These are phyloP conservation scores for Pelmatolapia mariae DNA, from an alignment of 2,113 vertebrate genomes.

Conservation along the genomic window DNA sequence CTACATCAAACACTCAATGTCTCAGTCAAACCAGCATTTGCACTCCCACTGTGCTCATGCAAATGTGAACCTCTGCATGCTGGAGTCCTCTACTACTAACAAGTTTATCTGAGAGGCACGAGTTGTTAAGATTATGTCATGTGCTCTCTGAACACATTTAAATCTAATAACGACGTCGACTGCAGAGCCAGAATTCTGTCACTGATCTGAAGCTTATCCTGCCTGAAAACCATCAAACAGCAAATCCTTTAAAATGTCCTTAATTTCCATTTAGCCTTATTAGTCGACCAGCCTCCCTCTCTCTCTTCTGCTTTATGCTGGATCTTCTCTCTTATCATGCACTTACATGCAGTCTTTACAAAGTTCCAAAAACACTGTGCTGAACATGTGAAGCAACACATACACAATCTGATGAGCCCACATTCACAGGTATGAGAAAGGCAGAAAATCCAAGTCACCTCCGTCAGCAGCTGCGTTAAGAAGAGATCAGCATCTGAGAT, in stretches of 20 bases:
- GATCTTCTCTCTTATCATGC: background rate
- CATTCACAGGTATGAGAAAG: background rate
- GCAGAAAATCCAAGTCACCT: background rate
- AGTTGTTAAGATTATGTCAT: accelerated
- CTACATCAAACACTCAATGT: background rate
- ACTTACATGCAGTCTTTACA: background rate
- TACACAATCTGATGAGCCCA: slow-evolving; percentile 20
- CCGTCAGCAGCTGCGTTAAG: background rate
- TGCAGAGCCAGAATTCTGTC: background rate
- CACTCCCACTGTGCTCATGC: background rate
- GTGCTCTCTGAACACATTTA: background rate
- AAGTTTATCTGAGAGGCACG: background rate
- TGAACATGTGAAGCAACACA: background rate
- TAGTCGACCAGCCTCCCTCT: background rate
- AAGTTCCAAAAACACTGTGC: background rate
- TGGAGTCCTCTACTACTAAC: accelerated
- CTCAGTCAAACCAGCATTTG: background rate
- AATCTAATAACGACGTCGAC: background rate
- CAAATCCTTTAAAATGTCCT: background rate
- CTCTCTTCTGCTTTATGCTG: background rate
- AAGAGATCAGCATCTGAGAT: background rate
- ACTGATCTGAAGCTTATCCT: background rate
- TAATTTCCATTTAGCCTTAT: accelerated
- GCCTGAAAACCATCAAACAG: background rate
- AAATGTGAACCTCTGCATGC: background rate